These are phyloP conservation scores for Megalurothrips usitatus DNA, from an alignment of 2,888 invertebrate species.

Conservation along the genomic window DNA sequence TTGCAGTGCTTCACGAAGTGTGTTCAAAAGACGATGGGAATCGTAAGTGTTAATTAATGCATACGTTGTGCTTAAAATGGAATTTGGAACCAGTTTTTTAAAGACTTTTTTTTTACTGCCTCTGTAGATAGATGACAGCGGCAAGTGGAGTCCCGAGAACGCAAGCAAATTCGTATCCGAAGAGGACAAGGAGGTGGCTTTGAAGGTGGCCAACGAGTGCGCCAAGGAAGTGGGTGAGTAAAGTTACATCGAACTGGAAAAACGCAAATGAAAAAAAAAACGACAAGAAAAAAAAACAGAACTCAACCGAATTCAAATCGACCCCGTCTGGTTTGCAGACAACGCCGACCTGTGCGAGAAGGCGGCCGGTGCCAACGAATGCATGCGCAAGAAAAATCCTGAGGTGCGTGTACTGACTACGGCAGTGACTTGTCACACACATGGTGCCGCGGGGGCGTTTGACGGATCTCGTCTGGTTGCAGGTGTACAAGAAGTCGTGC, in stretches of 20 bases:
- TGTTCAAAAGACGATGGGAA: neutral
- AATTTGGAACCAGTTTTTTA: too few species aligned
- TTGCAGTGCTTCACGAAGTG: conserved; percentile 14
- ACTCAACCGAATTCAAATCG: neutral
- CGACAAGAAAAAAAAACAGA: too few species aligned
- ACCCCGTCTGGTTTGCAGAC: neutral
- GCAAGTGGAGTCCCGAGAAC: neutral
- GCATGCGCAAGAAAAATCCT: neutral
- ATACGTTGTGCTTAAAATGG: too few species aligned
- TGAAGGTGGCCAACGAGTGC: neutral
- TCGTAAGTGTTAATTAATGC: neutral
- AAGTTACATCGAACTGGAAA: too few species aligned
- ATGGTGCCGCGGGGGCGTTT: neutral
- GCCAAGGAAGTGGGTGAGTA: neutral
- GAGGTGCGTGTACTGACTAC: neutral
- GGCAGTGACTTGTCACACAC: too few species aligned
- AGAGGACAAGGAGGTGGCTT: neutral
- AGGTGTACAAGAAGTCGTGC: conserved; percentile 2
- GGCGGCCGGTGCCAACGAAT: neutral
- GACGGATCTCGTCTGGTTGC: neutral
- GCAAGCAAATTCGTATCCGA: neutral
- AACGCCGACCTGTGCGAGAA: neutral
- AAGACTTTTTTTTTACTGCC: neutral
- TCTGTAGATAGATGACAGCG: neutral
- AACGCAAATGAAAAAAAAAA: too few species aligned